A percentile compares a stretch with the other conserved stretches of the same genome.
phyloP scores from a whole-genome alignment of 2,113 vertebrate genomes.

The Scolopax mira region DNA sequence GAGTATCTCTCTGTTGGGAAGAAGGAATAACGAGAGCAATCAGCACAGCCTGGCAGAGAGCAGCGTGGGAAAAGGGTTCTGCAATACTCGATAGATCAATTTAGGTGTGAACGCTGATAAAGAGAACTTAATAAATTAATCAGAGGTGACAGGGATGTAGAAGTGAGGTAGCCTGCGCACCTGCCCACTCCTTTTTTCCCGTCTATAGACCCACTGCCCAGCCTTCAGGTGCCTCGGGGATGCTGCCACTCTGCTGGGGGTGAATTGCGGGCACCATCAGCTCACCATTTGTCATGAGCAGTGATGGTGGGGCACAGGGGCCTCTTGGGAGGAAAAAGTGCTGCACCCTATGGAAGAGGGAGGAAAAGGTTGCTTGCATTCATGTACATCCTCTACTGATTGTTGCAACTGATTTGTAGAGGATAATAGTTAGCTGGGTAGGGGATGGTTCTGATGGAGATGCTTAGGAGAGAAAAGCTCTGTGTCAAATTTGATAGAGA shows the following conservation, averaged over 20 bases:
- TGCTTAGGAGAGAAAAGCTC: not conserved
- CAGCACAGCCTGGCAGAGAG: not conserved
- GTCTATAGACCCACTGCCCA: fast-evolving
- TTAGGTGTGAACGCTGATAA: not conserved
- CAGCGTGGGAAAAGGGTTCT: not conserved
- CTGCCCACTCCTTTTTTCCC: not conserved
- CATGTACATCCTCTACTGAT: not conserved
- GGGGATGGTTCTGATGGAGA: not conserved
- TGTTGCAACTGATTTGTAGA: not conserved
- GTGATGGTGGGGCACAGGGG: not conserved
- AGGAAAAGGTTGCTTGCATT: not conserved
- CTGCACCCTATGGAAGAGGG: not conserved
- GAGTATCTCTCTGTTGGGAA: not conserved
- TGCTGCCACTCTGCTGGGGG: not conserved
- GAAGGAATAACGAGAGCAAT: not conserved
- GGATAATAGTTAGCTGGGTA: not conserved
- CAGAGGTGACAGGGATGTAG: not conserved
- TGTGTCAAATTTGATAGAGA: not conserved
- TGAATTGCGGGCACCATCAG: not conserved
- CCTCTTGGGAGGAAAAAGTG: not conserved
- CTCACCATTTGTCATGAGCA: not conserved
- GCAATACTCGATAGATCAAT: fast-evolving
- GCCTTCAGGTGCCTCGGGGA: not conserved
- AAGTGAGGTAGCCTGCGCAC: not conserved
- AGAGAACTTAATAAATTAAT: not conserved